A percentile compares a stretch with the other conserved stretches of the same genome.
Conservation (phyloP, 2,797 vertebrate genomes). For the Arnoldichthys spilopterus region DNA sequence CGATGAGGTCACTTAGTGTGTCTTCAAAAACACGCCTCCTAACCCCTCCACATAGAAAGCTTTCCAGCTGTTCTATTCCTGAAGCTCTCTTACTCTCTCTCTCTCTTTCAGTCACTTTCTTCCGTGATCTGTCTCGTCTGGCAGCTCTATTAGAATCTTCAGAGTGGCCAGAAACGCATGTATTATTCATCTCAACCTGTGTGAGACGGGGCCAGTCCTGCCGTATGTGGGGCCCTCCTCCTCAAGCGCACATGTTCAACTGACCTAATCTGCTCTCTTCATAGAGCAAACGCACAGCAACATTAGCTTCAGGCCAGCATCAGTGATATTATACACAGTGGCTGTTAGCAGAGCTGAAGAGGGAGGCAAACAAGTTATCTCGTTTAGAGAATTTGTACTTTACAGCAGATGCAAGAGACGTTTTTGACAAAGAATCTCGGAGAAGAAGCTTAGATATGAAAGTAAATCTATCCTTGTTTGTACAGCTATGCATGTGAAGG, state of each 20-base stretch:
- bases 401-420: constrained; percentile 36
- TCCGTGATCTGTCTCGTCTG: constrained; percentile 40
- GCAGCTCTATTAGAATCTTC: constrained; percentile 43
- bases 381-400: constrained; percentile 19
- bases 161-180: constrained; percentile 54
- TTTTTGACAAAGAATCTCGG: neutral
- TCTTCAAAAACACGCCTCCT: constrained; percentile 22
- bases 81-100: neutral
- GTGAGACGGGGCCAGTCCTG: constrained; percentile 46
- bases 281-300: constrained; percentile 22
- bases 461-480: neutral
- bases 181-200: constrained; percentile 65
- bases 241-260: constrained; percentile 45
- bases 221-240: constrained; percentile 8
- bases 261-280: constrained; percentile 60
- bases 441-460: neutral
- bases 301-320: neutral
- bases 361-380: neutral
- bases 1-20: constrained; percentile 16
- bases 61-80: constrained; percentile 24
- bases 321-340: neutral
- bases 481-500: neutral
- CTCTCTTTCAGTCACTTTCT: constrained; percentile 23
- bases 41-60: constrained; percentile 33
- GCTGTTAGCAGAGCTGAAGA: neutral